These are phyloP conservation scores for Rhyacophila evoluta DNA, from an alignment of 2,888 invertebrate genomes.

Conservation along the genomic window DNA sequence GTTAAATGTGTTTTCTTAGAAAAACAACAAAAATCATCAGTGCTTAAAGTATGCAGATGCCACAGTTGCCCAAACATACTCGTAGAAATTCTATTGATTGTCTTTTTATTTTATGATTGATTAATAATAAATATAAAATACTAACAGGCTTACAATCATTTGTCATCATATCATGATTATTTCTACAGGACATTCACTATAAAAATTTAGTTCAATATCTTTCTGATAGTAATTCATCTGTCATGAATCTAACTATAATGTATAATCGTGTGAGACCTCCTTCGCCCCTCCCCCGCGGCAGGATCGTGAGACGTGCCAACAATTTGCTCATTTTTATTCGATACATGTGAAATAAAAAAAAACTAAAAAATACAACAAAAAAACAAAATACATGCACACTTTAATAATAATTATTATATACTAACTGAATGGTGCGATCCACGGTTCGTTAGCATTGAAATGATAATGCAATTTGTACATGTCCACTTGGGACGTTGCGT, in stretches of 20 bases:
- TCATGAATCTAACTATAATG: neutral
- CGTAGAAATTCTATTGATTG: too few relatives aligned
- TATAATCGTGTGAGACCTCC: constrained; percentile 24
- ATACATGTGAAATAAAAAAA: constrained; percentile 24
- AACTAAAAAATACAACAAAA: neutral
- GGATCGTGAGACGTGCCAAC: constrained; percentile 24
- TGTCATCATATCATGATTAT: too few relatives aligned
- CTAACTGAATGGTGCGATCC: neutral
- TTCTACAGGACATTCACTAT: too few relatives aligned
- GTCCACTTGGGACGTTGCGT: neutral
- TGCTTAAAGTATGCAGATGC: too few relatives aligned
- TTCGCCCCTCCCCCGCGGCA: constrained; percentile 14
- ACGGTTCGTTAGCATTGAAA: neutral
- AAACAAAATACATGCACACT: neutral
- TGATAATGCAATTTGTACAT: constrained; percentile 18
- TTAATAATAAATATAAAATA: too few relatives aligned
- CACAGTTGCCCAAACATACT: too few relatives aligned
- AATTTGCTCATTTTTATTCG: constrained; percentile 24
- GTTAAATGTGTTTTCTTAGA: too few relatives aligned
- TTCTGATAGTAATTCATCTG: too few relatives aligned
- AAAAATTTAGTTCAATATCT: too few relatives aligned
- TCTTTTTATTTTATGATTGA: too few relatives aligned
- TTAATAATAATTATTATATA: neutral
- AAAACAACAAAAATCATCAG: too few relatives aligned
- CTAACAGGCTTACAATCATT: too few relatives aligned